These are phyloP conservation scores for Anser brachyrhynchus DNA, from an alignment of 2,113 vertebrate genomes.

Conservation along the genomic window DNA sequence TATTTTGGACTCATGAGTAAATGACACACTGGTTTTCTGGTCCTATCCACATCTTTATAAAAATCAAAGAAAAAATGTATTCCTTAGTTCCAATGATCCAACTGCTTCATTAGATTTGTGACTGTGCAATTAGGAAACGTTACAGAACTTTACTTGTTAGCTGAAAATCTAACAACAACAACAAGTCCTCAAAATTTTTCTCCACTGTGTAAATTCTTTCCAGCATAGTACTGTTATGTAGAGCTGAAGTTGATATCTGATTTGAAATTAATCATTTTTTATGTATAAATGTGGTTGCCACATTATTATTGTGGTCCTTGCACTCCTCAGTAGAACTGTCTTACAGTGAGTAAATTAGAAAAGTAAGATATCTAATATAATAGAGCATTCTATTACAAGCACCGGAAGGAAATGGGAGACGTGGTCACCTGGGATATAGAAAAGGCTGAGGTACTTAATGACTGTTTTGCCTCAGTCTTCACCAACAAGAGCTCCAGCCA, in stretches of 20 bases:
- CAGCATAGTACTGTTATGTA: neutral
- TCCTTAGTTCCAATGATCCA: neutral
- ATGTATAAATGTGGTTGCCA: constrained; percentile 6
- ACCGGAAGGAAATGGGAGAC: too few relatives aligned
- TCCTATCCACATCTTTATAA: neutral
- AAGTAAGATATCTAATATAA: neutral
- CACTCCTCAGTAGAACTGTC: constrained; percentile 8
- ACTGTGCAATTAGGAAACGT: neutral
- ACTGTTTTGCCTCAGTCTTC: too few relatives aligned
- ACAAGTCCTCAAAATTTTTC: neutral
- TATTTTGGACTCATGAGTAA: neutral
- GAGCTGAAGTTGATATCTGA: neutral
- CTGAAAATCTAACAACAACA: neutral
- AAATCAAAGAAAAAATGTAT: neutral
- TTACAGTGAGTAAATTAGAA: neutral
- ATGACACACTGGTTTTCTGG: neutral
- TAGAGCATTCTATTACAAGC: neutral
- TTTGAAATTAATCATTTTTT: neutral
- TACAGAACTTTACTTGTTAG: neutral
- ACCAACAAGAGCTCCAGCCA: too few relatives aligned
- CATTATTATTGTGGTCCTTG: neutral
- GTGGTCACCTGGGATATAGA: too few relatives aligned
- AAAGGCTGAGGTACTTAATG: too few relatives aligned
- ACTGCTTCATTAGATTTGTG: neutral
- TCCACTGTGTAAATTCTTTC: neutral